A percentile compares a stretch with the other conserved stretches of the same genome.
phyloP scores from a whole-genome alignment of 2,888 invertebrate genomes.

The Iselma pallidipennis region DNA sequence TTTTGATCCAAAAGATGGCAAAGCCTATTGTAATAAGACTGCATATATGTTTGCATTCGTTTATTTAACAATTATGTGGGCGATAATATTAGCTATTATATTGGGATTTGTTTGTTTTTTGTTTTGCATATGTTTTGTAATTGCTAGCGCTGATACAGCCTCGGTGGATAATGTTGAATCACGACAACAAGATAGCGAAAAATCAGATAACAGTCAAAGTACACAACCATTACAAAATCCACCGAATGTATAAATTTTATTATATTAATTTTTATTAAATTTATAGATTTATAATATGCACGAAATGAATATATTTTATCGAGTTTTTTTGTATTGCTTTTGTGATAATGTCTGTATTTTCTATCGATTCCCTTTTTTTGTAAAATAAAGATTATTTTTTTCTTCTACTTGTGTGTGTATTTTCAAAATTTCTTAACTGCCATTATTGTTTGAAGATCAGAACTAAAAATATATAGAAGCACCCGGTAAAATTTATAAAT shows the following conservation, averaged over 20 bases:
- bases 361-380: too few species aligned
- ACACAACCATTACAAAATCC: constrained; percentile 11
- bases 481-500: constrained; percentile 18
- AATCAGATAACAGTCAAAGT: background rate
- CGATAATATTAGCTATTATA: constrained; percentile 24
- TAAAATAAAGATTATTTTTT: too few species aligned
- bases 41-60: constrained; percentile 44
- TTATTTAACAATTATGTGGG: constrained; percentile 35
- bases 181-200: too few species aligned
- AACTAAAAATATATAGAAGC: constrained; percentile 13
- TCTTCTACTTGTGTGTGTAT: background rate
- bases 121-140: constrained; percentile 30
- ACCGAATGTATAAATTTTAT: background rate
- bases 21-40: constrained; percentile 43
- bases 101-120: constrained; percentile 38
- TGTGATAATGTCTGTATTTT: too few species aligned
- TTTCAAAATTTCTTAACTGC: background rate
- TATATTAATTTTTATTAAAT: background rate
- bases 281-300: too few species aligned
- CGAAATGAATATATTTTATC: too few species aligned
- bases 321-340: background rate
- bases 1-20: constrained; percentile 30
- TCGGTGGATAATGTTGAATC: background rate
- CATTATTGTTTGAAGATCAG: background rate
- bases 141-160: background rate